Evolutionary conservation across 1,140 invertebrate species (phyloP).

Genomic region (Drosophila tristis): DNA sequence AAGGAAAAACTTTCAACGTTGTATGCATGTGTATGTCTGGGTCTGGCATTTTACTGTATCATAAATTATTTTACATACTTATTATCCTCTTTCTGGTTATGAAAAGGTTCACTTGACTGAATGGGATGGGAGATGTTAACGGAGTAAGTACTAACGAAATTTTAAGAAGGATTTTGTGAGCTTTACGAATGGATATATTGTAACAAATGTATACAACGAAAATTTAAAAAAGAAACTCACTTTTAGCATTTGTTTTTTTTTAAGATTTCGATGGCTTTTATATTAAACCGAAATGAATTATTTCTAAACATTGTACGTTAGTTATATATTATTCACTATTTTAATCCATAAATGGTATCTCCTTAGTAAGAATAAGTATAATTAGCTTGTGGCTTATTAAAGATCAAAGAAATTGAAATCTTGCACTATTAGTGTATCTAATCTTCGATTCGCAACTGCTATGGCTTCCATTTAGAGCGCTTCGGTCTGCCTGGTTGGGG

Average conservation of each 20-base stretch:
- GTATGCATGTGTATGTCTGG: slow-evolving; percentile 22
- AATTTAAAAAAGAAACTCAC: too few relatives aligned
- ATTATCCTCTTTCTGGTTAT: slow-evolving; percentile 49
- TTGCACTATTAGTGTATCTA: not conserved
- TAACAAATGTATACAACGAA: too few relatives aligned
- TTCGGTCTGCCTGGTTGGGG: slow-evolving; percentile 3
- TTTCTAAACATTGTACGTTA: too few relatives aligned
- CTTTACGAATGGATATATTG: too few relatives aligned
- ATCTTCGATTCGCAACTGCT: not conserved
- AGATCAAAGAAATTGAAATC: too few relatives aligned
- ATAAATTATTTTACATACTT: slow-evolving; percentile 73
- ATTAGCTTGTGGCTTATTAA: too few relatives aligned
- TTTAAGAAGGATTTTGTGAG: not conserved
- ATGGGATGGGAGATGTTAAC: slow-evolving; percentile 20
- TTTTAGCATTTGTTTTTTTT: too few relatives aligned
- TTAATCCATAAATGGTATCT: too few relatives aligned
- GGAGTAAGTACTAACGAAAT: slow-evolving; percentile 25
- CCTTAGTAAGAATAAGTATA: too few relatives aligned
- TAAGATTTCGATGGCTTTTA: too few relatives aligned
- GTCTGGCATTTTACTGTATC: slow-evolving; percentile 61
- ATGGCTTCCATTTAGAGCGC: slow-evolving; percentile 8
- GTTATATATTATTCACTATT: too few relatives aligned
- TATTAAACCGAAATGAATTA: too few relatives aligned
- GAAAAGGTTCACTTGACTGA: slow-evolving; percentile 9
- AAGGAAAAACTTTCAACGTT: slow-evolving; percentile 61